These are phyloP conservation scores for Drosophila setosimentum DNA, from an alignment of 2,888 invertebrate genomes.

Conservation along the genomic window DNA sequence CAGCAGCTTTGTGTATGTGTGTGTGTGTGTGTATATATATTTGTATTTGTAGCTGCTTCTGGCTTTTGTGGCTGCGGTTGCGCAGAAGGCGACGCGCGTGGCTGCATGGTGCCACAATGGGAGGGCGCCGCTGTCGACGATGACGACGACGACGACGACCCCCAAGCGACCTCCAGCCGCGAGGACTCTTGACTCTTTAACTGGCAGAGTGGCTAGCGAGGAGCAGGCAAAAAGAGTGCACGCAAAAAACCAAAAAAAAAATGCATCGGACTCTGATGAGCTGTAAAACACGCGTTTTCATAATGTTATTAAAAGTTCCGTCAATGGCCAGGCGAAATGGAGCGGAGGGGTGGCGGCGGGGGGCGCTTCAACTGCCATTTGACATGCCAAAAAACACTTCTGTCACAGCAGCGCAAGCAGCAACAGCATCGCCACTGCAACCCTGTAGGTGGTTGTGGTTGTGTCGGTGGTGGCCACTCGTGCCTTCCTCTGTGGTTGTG, in stretches of 20 bases:
- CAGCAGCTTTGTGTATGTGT: slow-evolving; percentile 15
- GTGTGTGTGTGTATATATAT: slow-evolving; percentile 3
- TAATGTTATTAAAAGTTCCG: slow-evolving; percentile 73
- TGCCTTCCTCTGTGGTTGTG: slow-evolving; percentile 35
- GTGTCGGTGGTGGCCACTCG: slow-evolving; percentile 51
- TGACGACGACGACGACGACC: slow-evolving; percentile 64
- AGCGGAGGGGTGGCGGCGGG: slow-evolving; percentile 21
- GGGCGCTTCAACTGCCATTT: slow-evolving; percentile 70
- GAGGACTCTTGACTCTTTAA: slow-evolving; percentile 71
- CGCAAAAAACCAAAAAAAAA: slow-evolving; percentile 59
- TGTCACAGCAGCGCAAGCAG: slow-evolving; percentile 68
- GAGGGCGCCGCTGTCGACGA: slow-evolving; percentile 80
- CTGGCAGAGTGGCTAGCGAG: slow-evolving; percentile 45
- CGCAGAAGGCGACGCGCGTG: slow-evolving; percentile 81
- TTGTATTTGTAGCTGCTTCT: slow-evolving; percentile 49
- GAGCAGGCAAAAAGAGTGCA: slow-evolving; percentile 51
- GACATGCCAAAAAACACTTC: slow-evolving; percentile 81
- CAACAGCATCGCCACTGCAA: slow-evolving; percentile 25
- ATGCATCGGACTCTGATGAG: slow-evolving; percentile 71
- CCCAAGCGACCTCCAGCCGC: slow-evolving; percentile 77
- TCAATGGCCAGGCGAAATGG: slow-evolving; percentile 5
- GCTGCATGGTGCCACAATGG: slow-evolving; percentile 84
- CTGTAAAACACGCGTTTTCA: slow-evolving; percentile 80
- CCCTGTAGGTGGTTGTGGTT: slow-evolving; percentile 26
- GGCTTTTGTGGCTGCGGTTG: slow-evolving; percentile 76